Base-by-base conservation (phyloP, 64 coral and sea anemone species). In the Montipora capricornis region DNA sequence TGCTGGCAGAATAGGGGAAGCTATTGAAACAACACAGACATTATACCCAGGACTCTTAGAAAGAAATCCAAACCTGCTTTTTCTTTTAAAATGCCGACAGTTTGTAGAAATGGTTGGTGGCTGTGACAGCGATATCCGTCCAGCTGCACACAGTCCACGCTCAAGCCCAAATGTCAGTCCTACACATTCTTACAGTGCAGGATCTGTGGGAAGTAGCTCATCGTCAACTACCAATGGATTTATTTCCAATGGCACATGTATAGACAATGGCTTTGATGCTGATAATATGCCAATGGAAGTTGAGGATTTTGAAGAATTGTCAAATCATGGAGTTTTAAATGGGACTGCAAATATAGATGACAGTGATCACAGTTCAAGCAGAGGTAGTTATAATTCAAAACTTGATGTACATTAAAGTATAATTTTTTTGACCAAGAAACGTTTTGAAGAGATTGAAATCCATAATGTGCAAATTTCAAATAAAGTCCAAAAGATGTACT, bases 101-200 rank as follows among this genome's bases (percentile, higher is more conserved):
- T 99, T 99, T 99, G 95, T 99, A 64, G 98, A 99, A 92, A 99
- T 99, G 98, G 95, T 99, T n/a, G 95, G 95, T 92, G 98, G 98
- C 19, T 88, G 88, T 87, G 98, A 99, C 45, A 96, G 98, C 86
- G 95, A 99, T 80, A 92, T 99, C 26, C 86, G 90, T 10, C 95
- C 98, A 26, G 93, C 95, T 22, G 98, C 95, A 29, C 92, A 96
- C 12, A 99, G 98, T 80, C 98, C 98, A 14, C 91, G 95, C 16
- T 94, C 98, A 68, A 99, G 98, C 87, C 98, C 98, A n/a, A 94
- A 89, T 60, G 95, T 96, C 11, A 99, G 98, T 82, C 98, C 98
- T 12, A 94, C 98, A 10, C 98, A 99, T 74, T 92, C 92, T 4
- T 96, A 92, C 83, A 89, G 89, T 81, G 90, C 89, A 50, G 64